phyloP scores from a whole-genome alignment of 2,888 invertebrate genomes.

The Ellobium chinense region DNA sequence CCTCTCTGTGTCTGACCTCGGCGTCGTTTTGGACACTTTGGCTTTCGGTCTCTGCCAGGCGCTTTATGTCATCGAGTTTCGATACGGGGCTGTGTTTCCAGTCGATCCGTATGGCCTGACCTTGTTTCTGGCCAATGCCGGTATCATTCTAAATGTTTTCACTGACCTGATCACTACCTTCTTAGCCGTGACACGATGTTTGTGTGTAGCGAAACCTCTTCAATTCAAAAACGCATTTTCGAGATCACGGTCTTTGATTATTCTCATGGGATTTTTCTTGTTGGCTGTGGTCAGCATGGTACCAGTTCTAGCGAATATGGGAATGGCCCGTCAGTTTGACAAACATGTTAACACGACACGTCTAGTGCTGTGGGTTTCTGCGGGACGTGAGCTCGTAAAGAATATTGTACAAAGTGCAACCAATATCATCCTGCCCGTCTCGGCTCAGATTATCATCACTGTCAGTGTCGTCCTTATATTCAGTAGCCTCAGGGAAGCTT shows the following conservation, averaged over 20 bases:
- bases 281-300: neutral
- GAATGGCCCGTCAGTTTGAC: neutral
- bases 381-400: neutral
- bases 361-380: neutral
- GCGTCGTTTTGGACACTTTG: neutral
- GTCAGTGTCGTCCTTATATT: neutral
- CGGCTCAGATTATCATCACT: neutral
- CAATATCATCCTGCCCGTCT: neutral
- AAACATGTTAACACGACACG: neutral
- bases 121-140: neutral
- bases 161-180: slow-evolving; percentile 1
- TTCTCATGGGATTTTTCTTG: neutral
- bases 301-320: neutral
- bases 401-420: neutral
- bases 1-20: neutral
- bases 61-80: neutral
- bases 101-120: slow-evolving; percentile 3
- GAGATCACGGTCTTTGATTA: neutral
- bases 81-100: neutral
- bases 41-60: neutral
- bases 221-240: slow-evolving; percentile 18
- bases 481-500: neutral
- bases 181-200: slow-evolving; percentile 4
- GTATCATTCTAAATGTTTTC: neutral
- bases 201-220: slow-evolving; percentile 14